phyloP scores from a whole-genome alignment of 2,888 invertebrate species.

The Drosophila meridiana region DNA sequence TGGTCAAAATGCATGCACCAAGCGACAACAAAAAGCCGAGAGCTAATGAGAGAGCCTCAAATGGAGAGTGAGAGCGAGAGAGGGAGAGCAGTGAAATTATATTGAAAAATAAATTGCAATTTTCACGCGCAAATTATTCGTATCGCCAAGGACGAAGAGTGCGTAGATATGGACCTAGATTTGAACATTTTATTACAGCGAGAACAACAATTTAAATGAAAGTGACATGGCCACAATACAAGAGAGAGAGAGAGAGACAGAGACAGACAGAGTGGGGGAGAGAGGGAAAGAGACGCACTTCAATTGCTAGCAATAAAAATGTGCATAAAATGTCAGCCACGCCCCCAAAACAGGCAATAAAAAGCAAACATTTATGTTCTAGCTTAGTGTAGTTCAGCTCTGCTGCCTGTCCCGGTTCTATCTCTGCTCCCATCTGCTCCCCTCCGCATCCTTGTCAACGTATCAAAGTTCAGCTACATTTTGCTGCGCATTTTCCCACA shows the following conservation, averaged over 20 bases:
- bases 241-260: neutral
- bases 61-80: neutral
- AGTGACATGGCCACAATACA: conserved; percentile 63
- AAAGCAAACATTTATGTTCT: conserved; percentile 68
- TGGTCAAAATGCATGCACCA: conserved; percentile 52
- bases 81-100: conserved; percentile 19
- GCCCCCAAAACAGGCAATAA: conserved; percentile 54
- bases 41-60: neutral
- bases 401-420: neutral
- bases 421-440: neutral
- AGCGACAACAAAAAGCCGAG: conserved; percentile 32
- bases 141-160: conserved; percentile 82
- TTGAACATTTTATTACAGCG: conserved; percentile 79
- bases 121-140: conserved; percentile 50
- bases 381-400: conserved; percentile 29
- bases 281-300: conserved; percentile 10
- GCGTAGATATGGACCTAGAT: conserved; percentile 85
- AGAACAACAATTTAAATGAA: conserved; percentile 72
- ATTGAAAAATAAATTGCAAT: conserved; percentile 59
- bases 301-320: conserved; percentile 61
- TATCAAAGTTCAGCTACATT: conserved; percentile 16
- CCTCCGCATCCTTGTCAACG: conserved; percentile 13
- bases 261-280: neutral
- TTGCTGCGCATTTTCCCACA: conserved; percentile 32
- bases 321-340: conserved; percentile 56